Evolutionary conservation across 2,888 invertebrate genomes (phyloP).

Genomic region (Erebia epiphron): DNA sequence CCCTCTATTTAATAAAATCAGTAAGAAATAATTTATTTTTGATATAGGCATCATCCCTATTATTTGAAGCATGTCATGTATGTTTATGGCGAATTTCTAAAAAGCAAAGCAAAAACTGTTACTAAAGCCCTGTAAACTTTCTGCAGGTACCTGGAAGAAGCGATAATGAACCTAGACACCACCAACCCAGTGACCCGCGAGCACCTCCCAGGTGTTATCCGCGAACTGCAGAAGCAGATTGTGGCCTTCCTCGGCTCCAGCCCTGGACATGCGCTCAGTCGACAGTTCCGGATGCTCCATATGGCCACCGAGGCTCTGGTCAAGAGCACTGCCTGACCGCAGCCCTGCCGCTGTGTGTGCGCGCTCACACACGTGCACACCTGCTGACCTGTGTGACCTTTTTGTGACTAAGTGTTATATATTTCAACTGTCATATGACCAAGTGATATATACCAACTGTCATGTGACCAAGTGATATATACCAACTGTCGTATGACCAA

Average conservation of each 20-base stretch:
- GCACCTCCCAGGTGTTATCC: constrained; percentile 90
- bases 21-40: too few relatives aligned
- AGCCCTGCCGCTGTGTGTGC: constrained; percentile 29
- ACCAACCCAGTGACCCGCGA: constrained; percentile 90
- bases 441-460: too few relatives aligned
- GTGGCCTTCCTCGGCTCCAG: constrained; percentile 85
- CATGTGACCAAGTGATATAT: too few relatives aligned
- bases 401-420: too few relatives aligned
- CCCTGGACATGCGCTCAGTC: constrained; percentile 85
- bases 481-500: too few relatives aligned
- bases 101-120: too few relatives aligned
- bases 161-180: constrained; percentile 91
- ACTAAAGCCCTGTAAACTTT: background rate
- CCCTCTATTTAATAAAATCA: too few relatives aligned
- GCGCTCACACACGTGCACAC: background rate
- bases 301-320: constrained; percentile 86
- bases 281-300: constrained; percentile 87
- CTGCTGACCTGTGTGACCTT: too few relatives aligned
- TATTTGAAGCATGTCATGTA: too few relatives aligned
- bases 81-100: too few relatives aligned
- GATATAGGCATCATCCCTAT: too few relatives aligned
- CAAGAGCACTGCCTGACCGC: constrained; percentile 62
- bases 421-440: too few relatives aligned
- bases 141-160: constrained; percentile 93
- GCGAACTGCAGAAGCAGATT: constrained; percentile 89